Conservation (phyloP, 2,113 vertebrate genomes). For the Poeciliopsis occidentalis region DNA sequence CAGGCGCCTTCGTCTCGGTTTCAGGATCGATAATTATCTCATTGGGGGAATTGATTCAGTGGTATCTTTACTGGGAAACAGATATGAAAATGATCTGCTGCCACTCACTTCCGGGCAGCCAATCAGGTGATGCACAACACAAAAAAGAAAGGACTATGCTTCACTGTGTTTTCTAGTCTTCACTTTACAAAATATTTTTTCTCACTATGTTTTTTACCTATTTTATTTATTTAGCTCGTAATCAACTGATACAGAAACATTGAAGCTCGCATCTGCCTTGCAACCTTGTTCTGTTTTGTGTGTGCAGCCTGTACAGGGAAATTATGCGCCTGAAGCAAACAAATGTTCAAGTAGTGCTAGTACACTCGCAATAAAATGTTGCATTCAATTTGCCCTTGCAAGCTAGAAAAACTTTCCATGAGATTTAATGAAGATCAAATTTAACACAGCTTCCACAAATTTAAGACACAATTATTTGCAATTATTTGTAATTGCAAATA, state of each 20-base stretch:
- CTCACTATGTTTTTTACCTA: constrained; percentile 38
- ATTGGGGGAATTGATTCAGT: constrained; percentile 30
- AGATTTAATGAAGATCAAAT: background rate
- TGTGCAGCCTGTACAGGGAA: constrained; percentile 17
- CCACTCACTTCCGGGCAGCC: constrained; percentile 36
- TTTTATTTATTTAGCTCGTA: constrained; percentile 27
- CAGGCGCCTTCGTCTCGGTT: constrained; percentile 52
- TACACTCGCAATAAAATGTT: background rate
- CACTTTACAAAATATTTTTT: background rate
- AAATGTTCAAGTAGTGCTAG: background rate
- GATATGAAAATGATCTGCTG: constrained; percentile 31
- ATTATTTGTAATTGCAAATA: background rate
- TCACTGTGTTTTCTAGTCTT: background rate
- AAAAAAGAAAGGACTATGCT: constrained; percentile 8
- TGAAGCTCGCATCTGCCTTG: constrained; percentile 3
- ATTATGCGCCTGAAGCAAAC: constrained; percentile 5
- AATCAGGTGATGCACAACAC: constrained; percentile 25
- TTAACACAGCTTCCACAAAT: background rate
- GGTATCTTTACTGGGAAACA: constrained; percentile 60
- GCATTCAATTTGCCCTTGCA: background rate
- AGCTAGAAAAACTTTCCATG: background rate
- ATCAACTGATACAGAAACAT: constrained; percentile 15
- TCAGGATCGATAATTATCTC: constrained; percentile 62
- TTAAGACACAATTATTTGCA: background rate
- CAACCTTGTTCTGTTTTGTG: constrained; percentile 9